phyloP scores from a whole-genome alignment of 2,113 vertebrate genomes.

The Microtus richardsoni region DNA sequence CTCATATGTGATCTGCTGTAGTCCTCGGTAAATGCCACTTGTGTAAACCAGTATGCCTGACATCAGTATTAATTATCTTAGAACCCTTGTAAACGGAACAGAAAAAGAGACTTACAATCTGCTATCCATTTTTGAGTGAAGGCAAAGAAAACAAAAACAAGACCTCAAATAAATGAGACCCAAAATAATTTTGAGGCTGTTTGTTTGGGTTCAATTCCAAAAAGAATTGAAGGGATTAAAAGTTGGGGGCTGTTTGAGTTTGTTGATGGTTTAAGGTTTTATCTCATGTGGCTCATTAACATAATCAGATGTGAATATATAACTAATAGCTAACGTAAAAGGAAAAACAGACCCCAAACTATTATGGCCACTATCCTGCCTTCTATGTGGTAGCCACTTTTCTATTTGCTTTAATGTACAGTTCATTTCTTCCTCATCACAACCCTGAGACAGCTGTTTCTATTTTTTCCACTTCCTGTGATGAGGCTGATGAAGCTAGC shows the following conservation, averaged over 20 bases:
- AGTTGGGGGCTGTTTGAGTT: not conserved
- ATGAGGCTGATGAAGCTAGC: not conserved
- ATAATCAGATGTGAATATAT: not conserved
- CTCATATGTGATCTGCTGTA: not conserved
- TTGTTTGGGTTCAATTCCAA: not conserved
- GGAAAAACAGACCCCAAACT: not conserved
- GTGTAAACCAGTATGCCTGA: not conserved
- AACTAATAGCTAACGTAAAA: not conserved
- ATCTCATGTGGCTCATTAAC: not conserved
- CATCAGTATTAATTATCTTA: not conserved
- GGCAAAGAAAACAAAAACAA: constrained; percentile 7
- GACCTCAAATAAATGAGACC: not conserved
- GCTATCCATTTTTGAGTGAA: not conserved
- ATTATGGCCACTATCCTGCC: too few relatives aligned
- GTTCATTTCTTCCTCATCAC: not conserved
- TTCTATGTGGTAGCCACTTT: not conserved
- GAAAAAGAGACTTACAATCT: constrained; percentile 26
- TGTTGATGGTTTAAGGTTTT: not conserved
- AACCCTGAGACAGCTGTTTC: not conserved
- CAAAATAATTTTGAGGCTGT: constrained; percentile 3
- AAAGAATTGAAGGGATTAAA: not conserved
- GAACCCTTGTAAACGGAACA: not conserved
- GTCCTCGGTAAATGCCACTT: not conserved
- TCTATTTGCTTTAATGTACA: not conserved
- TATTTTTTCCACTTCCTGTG: not conserved